Evolutionary conservation across 2,113 vertebrate genomes (phyloP).

Genomic region (Nanorana parkeri): DNA sequence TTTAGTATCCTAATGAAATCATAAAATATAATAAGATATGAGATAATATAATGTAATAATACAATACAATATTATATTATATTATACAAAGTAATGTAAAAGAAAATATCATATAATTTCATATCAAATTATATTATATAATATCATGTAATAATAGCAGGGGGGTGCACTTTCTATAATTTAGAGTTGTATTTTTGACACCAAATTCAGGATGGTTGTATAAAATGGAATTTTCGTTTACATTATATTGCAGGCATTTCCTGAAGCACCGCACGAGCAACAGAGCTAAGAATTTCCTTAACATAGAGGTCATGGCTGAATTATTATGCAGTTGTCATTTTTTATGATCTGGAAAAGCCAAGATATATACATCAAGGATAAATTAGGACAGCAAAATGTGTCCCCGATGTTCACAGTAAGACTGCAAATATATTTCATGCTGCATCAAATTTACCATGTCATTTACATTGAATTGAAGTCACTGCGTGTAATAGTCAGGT

Average conservation of each 20-base stretch:
- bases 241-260: background rate
- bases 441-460: background rate
- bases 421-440: constrained; percentile 5
- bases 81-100: background rate
- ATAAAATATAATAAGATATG: background rate
- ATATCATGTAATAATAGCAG: too few relatives aligned
- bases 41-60: background rate
- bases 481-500: background rate
- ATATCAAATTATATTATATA: too few relatives aligned
- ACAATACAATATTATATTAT: background rate
- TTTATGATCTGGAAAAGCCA: constrained; percentile 28
- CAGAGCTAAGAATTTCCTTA: constrained; percentile 1
- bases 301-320: constrained; percentile 4
- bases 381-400: constrained; percentile 15
- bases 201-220: background rate
- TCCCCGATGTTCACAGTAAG: constrained; percentile 10
- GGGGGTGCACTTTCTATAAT: too few relatives aligned
- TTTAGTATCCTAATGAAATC: constrained; percentile 11
- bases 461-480: background rate
- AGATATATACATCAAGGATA: constrained; percentile 13
- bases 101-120: background rate
- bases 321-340: constrained; percentile 33
- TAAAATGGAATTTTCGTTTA: constrained; percentile 1
- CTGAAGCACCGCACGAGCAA: background rate
- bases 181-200: constrained; percentile 9